Percentiles rank a stretch among this genome's conserved stretches.
Evolutionary conservation across 2,797 vertebrate genomes (phyloP).

Genomic region (Antennarius maculatus): DNA sequence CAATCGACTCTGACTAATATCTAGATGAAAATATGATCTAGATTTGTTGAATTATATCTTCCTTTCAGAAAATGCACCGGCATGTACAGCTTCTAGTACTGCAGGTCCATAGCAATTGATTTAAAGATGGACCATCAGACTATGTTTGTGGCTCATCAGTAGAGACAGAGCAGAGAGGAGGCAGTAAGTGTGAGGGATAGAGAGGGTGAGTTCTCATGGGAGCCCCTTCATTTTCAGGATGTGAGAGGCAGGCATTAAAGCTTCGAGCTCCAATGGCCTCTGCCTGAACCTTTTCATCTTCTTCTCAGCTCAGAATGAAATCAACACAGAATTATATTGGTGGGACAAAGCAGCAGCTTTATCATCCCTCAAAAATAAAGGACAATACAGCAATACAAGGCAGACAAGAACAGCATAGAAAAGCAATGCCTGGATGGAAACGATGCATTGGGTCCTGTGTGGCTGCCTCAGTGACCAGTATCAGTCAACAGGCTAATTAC

Average conservation of each 20-base stretch:
- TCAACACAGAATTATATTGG: too few species aligned
- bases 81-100: slow-evolving; percentile 3
- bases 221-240: slow-evolving; percentile 47
- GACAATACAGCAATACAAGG: slow-evolving; percentile 4
- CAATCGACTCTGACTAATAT: too few species aligned
- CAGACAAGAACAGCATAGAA: slow-evolving; percentile 5
- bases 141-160: slow-evolving; percentile 48
- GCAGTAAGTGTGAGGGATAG: slow-evolving; percentile 18
- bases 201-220: slow-evolving; percentile 31
- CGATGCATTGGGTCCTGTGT: slow-evolving; percentile 19
- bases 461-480: slow-evolving; percentile 26
- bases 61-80: neutral
- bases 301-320: slow-evolving; percentile 25
- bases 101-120: neutral
- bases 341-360: slow-evolving; percentile 3
- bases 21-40: neutral
- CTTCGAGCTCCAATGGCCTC: slow-evolving; percentile 54
- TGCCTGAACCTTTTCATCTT: slow-evolving; percentile 50
- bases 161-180: slow-evolving; percentile 2
- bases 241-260: slow-evolving; percentile 52
- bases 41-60: neutral
- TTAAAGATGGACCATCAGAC: slow-evolving; percentile 28
- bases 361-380: neutral
- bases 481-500: slow-evolving; percentile 50
- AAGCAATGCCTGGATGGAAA: slow-evolving; percentile 21